Evolutionary conservation across 2,797 vertebrate species (phyloP), one percentile per base, ranked within the genome.

Genomic region (Poeciliopsis gracilis): DNA sequence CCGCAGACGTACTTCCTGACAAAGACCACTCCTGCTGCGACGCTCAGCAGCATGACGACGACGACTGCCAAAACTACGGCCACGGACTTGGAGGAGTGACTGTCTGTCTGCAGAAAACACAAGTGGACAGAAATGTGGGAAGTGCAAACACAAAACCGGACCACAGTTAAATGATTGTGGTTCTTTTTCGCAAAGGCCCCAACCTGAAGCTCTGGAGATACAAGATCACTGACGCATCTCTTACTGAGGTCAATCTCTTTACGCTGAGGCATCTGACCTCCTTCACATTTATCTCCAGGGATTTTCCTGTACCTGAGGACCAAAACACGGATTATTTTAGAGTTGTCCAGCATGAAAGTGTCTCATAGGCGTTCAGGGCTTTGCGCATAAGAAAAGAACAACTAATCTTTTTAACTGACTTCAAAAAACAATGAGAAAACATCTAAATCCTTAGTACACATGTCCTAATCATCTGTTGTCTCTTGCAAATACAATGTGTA

Each of bases 1-100:
- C 98, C 97, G 7, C 97, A 99, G 92, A 98, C 92, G 0, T 98
- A 98, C 92, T 97, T 99, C 96, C 98, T 99, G 80, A 99, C 80
- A 20, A 99, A 93, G 71, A 98, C 7, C 16, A 96, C 93, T 5
- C 95, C 97, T 0, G 94, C 96, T 28, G 95, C 84, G 0, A 91
- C 11, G 8, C 95, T 94, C 86, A 96, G 72, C 73, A 98, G 90
- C 90, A 98, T 91, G 90, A 97, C 28, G 49, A 94, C 85, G 79
- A 97, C 90, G 0, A 97, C 93, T 1, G 96, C 95, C 71, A 96
- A 89, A 85, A 97, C 94, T 15, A 97, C 93, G 28, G 95, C 91
- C 7, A 94, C 89, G 2, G 96, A 93, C 81, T 91, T 97, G 23
- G 96, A 95, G 63, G 96, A 77, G 5, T 82, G 89, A 5, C 20